Base-by-base conservation (phyloP, 2,113 vertebrate genomes). In the Paralichthys olivaceus region DNA sequence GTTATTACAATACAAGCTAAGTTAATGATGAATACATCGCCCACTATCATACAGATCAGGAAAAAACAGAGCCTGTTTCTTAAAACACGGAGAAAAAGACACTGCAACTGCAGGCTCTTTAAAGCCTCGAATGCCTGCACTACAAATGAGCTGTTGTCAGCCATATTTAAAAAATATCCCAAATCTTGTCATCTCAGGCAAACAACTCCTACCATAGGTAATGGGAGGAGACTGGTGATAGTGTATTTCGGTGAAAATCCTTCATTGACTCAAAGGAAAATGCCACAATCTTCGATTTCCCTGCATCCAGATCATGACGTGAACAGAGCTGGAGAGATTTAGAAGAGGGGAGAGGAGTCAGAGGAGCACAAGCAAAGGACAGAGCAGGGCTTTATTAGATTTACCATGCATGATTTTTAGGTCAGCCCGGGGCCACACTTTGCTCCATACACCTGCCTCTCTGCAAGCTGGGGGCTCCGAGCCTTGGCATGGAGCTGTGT, bases 381-480 rank as follows among this genome's bases (percentile, higher is more conserved):
- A 67, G 60, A 87, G 60, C 43, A 45, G 37, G 69, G 58, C n/a
- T 83, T 73, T 81, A 57, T 89, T 84, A 84, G 75, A 71, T 66
- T 67, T 75, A 71, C 54, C 76, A 72, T 81, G 56, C 64, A 68
- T 72, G 75, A 64, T 87, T 89, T 88, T 87, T 88, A 87, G 91
- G 88, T 93, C 88, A 91, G 83, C 86, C 83, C 3, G 56, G 79
- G 84, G 86, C 84, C 84, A 76, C 77, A 77, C 37, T 68, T 81
- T 85, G 83, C 84, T 79, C 73, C 37, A 32, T 80, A 79, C 79
- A 92, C 84, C 88, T 88, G 81, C 79, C 45, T 85, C 69, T 83
- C 55, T 69, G 69, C 68, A 61, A 63, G 75, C 72, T 64, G 78
- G 75, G 64, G 76, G 74, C 83, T 72, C 45, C 69, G 20, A 20